Evolutionary conservation across 2,888 invertebrate genomes (phyloP).

Genomic region (Theretra japonica): DNA sequence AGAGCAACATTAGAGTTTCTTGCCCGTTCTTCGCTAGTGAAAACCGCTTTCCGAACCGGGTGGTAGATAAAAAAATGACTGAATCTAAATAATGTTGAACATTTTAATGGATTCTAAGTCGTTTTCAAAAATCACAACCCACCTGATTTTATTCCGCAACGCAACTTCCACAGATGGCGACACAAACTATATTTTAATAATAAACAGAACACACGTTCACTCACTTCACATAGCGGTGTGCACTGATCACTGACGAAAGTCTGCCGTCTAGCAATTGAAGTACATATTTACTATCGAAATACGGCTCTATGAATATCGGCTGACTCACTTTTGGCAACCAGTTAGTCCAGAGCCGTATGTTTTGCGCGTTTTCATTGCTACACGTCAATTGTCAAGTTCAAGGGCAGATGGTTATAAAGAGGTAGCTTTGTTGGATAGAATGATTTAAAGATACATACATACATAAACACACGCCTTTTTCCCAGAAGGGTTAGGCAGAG

Average conservation of each 20-base stretch:
- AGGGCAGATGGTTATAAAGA: too few species aligned
- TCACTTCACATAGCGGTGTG: constrained; percentile 17
- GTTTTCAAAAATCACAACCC: not conserved
- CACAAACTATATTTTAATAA: not conserved
- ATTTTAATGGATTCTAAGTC: too few species aligned
- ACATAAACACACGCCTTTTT: too few species aligned
- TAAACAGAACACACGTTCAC: not conserved
- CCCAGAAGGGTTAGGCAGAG: too few species aligned
- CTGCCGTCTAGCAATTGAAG: not conserved
- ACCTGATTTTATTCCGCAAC: not conserved
- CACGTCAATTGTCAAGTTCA: not conserved
- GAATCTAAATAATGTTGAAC: too few species aligned
- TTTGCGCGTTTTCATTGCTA: not conserved
- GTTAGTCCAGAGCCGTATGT: not conserved
- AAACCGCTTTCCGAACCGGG: too few species aligned
- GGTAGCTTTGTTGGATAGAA: too few species aligned
- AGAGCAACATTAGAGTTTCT: too few species aligned
- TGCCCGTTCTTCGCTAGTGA: too few species aligned
- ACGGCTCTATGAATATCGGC: not conserved
- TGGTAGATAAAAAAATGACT: too few species aligned
- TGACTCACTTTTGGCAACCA: not conserved
- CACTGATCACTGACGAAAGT: constrained; percentile 8
- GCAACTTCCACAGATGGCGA: not conserved
- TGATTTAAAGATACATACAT: too few species aligned
- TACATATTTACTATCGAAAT: too few species aligned